Evolutionary conservation across 2,797 vertebrate genomes (phyloP), one percentile per base, ranked within the genome.

Genomic region (Macropus fuliginosus): DNA sequence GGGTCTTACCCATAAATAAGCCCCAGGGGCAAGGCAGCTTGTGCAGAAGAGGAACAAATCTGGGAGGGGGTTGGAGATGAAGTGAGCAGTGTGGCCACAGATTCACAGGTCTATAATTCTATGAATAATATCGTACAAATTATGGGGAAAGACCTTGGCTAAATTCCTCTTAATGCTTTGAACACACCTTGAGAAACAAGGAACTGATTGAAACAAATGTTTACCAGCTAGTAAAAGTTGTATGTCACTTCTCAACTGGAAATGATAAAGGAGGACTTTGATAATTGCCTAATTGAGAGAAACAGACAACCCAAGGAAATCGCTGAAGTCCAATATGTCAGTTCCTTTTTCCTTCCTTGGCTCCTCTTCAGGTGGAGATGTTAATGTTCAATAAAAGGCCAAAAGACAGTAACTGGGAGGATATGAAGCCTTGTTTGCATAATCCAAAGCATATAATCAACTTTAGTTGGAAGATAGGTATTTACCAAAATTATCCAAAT

Each of bases 401-500:
- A 66, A 90, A 0, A 92, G 34, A 93, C 55, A 92, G 74, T 6
- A 0, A 2, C 24, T 56, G 91, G 34, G 74, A 27, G 55, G 27
- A 90, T 62, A 11, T 94, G 92, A 92, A 92, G 16, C 66, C 5
- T 12, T 12, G 24, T 93, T 74, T 93, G 57, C 54, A 31, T 29
- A 87, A 34, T 91, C 74, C 55, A 62, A 40, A 57, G 24, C n/a
- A 95, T 59, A 11, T 74, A 95, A 81, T 81, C 40, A 81, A 95
- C 87, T 81, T 5, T 34, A 94, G 92, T 92, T 56, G 92, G 81
- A 52, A n/a, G 27, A 93, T 46, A 12, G 40, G 57, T 52, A 92
- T 95, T 91, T 95, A 93, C 91, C 74, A 59, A 96, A 96, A 97
- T 94, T 89, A 96, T 91, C 11, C 0, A 40, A 62, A 94, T 93